These are phyloP conservation scores for Graptemys geographica DNA, from an alignment of 2,797 vertebrate species.

Conservation along the genomic window DNA sequence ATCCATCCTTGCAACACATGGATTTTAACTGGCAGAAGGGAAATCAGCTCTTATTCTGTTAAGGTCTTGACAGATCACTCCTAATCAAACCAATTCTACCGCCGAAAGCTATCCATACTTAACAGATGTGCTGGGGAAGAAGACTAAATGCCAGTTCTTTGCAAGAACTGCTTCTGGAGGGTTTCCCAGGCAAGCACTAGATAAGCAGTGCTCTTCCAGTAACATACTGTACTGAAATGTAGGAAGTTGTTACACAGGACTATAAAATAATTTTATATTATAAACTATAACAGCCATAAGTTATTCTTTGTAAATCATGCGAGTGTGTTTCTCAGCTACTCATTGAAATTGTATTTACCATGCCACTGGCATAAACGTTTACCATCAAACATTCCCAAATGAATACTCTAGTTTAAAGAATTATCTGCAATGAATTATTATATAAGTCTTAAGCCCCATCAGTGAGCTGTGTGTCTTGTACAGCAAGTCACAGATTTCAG, in stretches of 20 bases:
- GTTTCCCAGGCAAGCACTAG: background rate
- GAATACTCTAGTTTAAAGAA: background rate
- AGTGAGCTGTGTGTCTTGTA: conserved; percentile 7
- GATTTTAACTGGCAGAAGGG: conserved; percentile 9
- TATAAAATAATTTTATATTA: no score
- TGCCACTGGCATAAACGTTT: conserved; percentile 41
- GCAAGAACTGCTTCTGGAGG: background rate
- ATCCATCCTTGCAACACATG: background rate
- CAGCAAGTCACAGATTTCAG: background rate
- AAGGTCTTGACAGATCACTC: background rate
- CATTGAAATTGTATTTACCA: conserved; percentile 33
- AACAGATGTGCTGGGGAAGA: background rate
- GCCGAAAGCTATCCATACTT: background rate
- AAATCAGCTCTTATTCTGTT: conserved; percentile 6
- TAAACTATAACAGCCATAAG: conserved; percentile 34
- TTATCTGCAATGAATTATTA: background rate
- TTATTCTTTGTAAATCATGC: background rate
- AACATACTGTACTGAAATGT: background rate
- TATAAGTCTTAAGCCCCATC: background rate
- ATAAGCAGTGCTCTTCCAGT: conserved; percentile 24
- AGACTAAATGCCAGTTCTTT: background rate
- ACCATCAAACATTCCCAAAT: conserved; percentile 10
- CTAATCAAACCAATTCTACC: background rate
- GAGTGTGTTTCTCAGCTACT: background rate
- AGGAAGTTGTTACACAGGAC: conserved; percentile 34